phyloP scores from a whole-genome alignment of 92 coral and sea anemone genomes.

The Porites evermanni region DNA sequence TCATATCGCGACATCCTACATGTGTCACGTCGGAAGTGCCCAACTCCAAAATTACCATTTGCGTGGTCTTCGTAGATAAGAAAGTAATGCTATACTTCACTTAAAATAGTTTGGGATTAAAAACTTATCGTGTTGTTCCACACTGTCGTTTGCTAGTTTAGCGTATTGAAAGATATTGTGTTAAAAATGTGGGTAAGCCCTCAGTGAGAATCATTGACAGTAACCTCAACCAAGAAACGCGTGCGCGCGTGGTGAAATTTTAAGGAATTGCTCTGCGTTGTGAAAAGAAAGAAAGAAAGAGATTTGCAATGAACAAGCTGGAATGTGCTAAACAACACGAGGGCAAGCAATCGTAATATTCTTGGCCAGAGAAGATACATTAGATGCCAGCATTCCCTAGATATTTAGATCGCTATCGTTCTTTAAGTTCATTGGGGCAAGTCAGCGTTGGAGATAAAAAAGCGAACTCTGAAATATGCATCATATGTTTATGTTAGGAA shows the following conservation, averaged over 20 bases:
- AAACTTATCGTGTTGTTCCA: conserved; percentile 68
- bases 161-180: background rate
- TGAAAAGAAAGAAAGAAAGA: background rate
- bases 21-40: conserved; percentile 45
- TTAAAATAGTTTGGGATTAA: conserved; percentile 59
- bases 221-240: background rate
- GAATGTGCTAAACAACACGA: conserved; percentile 23
- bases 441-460: conserved; percentile 34
- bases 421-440: conserved; percentile 53
- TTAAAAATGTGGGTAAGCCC: background rate
- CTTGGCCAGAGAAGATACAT: conserved; percentile 31
- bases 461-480: conserved; percentile 25
- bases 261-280: background rate
- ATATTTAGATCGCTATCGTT: conserved; percentile 53
- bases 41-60: conserved; percentile 40
- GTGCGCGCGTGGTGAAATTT: background rate
- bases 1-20: background rate
- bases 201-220: background rate
- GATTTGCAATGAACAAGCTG: background rate
- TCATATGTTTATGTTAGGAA: conserved; percentile 43
- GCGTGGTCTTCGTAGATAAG: conserved; percentile 80
- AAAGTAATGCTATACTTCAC: conserved; percentile 72
- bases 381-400: conserved; percentile 57
- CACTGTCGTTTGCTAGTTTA: background rate
- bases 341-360: background rate